Evolutionary conservation across 2,888 invertebrate species (phyloP).

Genomic region (Pheosia tremula): DNA sequence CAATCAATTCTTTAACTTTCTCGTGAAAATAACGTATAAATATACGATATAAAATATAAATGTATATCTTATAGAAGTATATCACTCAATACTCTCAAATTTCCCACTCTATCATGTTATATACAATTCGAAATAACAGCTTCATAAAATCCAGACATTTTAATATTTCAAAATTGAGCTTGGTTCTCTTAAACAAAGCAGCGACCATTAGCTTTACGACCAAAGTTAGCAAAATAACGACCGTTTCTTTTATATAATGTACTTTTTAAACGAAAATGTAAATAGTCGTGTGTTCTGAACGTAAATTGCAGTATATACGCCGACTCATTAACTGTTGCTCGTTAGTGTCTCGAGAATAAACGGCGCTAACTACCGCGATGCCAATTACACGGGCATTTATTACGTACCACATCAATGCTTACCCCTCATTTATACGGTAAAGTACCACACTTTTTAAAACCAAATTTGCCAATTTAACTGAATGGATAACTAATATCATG

Average conservation of each 20-base stretch:
- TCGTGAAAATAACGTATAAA: too few relatives aligned
- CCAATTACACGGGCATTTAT: not conserved
- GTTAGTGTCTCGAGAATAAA: slow-evolving; percentile 9
- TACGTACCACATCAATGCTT: too few relatives aligned
- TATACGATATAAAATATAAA: too few relatives aligned
- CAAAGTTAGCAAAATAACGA: slow-evolving; percentile 7
- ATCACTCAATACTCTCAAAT: not conserved
- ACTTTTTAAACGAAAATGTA: slow-evolving; percentile 10
- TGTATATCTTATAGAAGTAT: too few relatives aligned
- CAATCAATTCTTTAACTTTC: too few relatives aligned
- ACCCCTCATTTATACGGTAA: too few relatives aligned
- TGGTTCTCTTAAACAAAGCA: slow-evolving; percentile 3
- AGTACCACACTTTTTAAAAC: too few relatives aligned
- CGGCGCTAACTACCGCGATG: not conserved
- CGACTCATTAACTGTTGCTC: slow-evolving; percentile 24
- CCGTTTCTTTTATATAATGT: slow-evolving; percentile 4
- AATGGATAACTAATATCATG: too few relatives aligned
- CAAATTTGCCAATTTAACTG: too few relatives aligned
- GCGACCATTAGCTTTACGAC: not conserved
- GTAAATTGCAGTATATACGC: slow-evolving; percentile 2
- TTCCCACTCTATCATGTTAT: not conserved
- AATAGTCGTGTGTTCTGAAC: not conserved
- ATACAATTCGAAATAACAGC: not conserved
- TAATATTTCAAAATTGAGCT: not conserved
- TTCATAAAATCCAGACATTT: not conserved